phyloP scores from a whole-genome alignment of 53 echinoderm and acorn worm genomes.

The Holothuria leucospilota region DNA sequence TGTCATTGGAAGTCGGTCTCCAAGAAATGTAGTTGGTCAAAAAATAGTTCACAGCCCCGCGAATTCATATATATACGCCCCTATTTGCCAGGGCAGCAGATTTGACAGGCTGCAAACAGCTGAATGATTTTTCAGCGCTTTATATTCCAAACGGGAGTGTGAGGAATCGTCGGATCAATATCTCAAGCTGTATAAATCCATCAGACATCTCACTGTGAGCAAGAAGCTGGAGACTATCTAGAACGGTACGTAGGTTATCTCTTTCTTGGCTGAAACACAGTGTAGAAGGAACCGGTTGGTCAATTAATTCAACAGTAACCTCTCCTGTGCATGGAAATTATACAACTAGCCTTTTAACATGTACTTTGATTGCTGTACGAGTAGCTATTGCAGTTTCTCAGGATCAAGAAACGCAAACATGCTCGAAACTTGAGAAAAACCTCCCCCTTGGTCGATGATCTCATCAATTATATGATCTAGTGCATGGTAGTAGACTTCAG shows the following conservation, averaged over 20 bases:
- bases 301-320: no score
- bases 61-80: no score
- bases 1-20: no score
- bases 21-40: no score
- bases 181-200: not conserved
- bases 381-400: no score
- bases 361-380: not conserved
- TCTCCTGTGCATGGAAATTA: not conserved
- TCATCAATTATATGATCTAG: slow-evolving; percentile 8
- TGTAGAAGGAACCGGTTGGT: no score
- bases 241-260: not conserved
- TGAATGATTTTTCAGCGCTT: not conserved
- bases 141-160: not conserved
- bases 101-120: not conserved
- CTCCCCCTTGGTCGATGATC: not conserved
- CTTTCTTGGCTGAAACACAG: not conserved
- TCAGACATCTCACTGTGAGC: slow-evolving; percentile 2
- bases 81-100: no score
- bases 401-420: not conserved
- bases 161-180: not conserved
- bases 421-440: not conserved
- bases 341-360: not conserved
- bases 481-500: slow-evolving; percentile 8
- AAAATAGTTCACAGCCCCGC: no score
- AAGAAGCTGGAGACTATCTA: not conserved